phyloP scores from a whole-genome alignment of 2,797 vertebrate genomes.

The Denticeps clupeoides region DNA sequence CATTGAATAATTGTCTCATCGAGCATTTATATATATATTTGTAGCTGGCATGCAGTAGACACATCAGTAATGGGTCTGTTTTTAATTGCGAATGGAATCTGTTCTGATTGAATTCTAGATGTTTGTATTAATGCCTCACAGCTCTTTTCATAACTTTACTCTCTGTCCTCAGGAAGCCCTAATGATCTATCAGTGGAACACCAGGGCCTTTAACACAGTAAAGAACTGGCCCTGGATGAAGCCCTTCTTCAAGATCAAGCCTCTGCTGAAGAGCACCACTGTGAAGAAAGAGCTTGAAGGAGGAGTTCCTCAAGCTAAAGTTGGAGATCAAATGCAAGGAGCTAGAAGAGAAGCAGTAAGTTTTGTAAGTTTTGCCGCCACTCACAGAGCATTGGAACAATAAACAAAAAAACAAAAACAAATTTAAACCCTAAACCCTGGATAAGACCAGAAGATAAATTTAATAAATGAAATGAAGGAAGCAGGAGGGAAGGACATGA shows the following conservation, averaged over 20 bases:
- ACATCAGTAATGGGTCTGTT: too few relatives aligned
- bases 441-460: too few relatives aligned
- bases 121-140: neutral
- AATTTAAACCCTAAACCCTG: neutral
- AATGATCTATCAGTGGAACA: slow-evolving; percentile 88
- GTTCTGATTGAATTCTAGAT: too few relatives aligned
- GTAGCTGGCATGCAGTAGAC: too few relatives aligned
- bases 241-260: slow-evolving; percentile 93
- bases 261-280: slow-evolving; percentile 77
- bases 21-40: too few relatives aligned
- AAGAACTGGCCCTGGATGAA: slow-evolving; percentile 95
- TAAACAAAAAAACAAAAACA: too few relatives aligned
- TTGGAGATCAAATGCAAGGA: slow-evolving; percentile 81
- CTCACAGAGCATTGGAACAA: too few relatives aligned
- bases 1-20: too few relatives aligned
- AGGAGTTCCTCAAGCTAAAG: slow-evolving; percentile 54
- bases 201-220: slow-evolving; percentile 80
- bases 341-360: slow-evolving; percentile 83
- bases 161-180: slow-evolving; percentile 67
- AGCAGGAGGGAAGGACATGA: too few relatives aligned
- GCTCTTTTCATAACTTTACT: slow-evolving; percentile 33
- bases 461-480: neutral
- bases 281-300: slow-evolving; percentile 70
- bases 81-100: too few relatives aligned
- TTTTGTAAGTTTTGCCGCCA: too few relatives aligned